phyloP scores from a whole-genome alignment of 2,797 vertebrate species.

The Spatula clypeata region DNA sequence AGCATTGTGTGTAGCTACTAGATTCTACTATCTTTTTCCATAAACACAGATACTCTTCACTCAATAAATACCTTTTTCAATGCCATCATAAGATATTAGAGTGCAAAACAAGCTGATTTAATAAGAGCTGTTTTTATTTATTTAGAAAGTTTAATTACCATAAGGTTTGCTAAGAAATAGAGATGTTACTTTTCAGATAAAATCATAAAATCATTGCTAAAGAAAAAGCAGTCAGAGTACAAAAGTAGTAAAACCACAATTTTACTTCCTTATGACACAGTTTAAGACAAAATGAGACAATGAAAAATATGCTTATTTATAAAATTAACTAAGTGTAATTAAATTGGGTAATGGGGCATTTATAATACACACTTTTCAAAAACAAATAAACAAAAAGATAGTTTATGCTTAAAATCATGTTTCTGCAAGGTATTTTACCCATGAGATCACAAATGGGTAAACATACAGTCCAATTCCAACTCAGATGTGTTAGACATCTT shows the following conservation, averaged over 20 bases:
- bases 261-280: background rate
- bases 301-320: background rate
- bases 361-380: background rate
- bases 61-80: background rate
- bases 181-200: background rate
- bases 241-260: background rate
- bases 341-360: conserved; percentile 21
- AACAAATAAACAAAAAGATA: background rate
- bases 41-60: background rate
- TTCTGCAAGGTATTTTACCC: background rate
- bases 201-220: background rate
- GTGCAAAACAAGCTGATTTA: background rate
- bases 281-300: conserved; percentile 1
- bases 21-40: background rate
- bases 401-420: conserved; percentile 8
- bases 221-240: background rate
- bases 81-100: background rate
- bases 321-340: conserved; percentile 46
- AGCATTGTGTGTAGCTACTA: background rate
- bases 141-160: background rate
- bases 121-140: background rate
- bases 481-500: background rate
- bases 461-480: background rate
- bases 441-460: background rate
- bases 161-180: background rate